These are phyloP conservation scores for Pelobates cultripes DNA, from an alignment of 2,797 vertebrate species.

Conservation along the genomic window DNA sequence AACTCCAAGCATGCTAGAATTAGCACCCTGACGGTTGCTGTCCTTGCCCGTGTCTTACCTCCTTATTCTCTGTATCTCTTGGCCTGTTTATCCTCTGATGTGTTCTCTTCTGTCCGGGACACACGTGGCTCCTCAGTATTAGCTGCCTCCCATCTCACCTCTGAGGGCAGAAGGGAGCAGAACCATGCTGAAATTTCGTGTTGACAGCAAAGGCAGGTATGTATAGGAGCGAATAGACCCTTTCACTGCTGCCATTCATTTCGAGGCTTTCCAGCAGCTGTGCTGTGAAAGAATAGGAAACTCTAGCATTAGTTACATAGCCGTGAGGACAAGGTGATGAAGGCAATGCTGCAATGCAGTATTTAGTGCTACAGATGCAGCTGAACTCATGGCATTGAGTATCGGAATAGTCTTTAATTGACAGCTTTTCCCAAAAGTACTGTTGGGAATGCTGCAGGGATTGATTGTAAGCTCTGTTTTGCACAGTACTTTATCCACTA, in stretches of 20 bases:
- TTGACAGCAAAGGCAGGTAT: constrained; percentile 17
- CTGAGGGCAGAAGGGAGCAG: constrained; percentile 4
- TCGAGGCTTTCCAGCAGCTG: background rate
- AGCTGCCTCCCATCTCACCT: background rate
- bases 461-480: too few species aligned
- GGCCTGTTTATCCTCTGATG: constrained; percentile 32
- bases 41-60: constrained; percentile 10
- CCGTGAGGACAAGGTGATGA: background rate
- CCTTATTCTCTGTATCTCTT: constrained; percentile 18
- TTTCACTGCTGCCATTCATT: background rate
- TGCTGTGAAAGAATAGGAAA: background rate
- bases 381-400: background rate
- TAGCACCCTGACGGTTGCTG: constrained; percentile 7
- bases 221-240: background rate
- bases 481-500: too few species aligned
- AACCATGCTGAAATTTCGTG: constrained; percentile 37
- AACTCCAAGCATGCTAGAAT: background rate
- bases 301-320: background rate
- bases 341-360: constrained; percentile 18
- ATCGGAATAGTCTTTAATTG: too few species aligned
- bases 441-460: too few species aligned
- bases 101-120: constrained; percentile 14
- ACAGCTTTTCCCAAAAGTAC: too few species aligned
- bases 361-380: background rate
- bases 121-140: constrained; percentile 18